phyloP scores from a whole-genome alignment of 2,888 invertebrate species.

The Myathropa florea region DNA sequence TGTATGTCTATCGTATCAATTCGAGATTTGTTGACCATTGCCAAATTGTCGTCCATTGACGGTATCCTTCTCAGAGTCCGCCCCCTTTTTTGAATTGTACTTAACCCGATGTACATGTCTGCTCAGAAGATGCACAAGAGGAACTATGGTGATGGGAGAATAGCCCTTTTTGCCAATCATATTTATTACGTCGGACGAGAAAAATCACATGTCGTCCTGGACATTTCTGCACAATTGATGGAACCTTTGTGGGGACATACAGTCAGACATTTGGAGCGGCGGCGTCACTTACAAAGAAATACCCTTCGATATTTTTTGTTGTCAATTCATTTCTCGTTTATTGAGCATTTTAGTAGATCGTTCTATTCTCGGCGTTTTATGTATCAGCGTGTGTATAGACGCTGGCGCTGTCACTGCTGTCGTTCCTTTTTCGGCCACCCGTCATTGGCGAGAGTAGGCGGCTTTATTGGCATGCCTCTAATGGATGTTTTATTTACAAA shows the following conservation, averaged over 20 bases:
- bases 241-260: slow-evolving; percentile 9
- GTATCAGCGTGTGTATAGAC: neutral
- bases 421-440: neutral
- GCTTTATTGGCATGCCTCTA: slow-evolving; percentile 67
- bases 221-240: slow-evolving; percentile 58
- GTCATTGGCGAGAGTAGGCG: neutral
- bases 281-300: slow-evolving; percentile 50
- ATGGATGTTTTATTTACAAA: slow-evolving; percentile 71
- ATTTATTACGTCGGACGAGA: slow-evolving; percentile 61
- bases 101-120: neutral
- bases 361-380: slow-evolving; percentile 49
- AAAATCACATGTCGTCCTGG: slow-evolving; percentile 61
- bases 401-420: slow-evolving; percentile 5
- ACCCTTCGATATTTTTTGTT: slow-evolving; percentile 42
- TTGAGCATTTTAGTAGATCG: slow-evolving; percentile 60
- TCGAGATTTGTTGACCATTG: slow-evolving; percentile 57
- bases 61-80: neutral
- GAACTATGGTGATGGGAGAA: no score
- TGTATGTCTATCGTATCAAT: slow-evolving; percentile 27
- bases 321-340: slow-evolving; percentile 53
- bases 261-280: neutral
- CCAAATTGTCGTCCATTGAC: slow-evolving; percentile 56
- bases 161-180: slow-evolving; percentile 46
- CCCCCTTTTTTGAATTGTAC: slow-evolving; percentile 34
- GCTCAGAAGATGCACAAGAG: neutral